Evolutionary conservation across 2,113 vertebrate genomes (phyloP).

Genomic region (Microcebus tavaratra): DNA sequence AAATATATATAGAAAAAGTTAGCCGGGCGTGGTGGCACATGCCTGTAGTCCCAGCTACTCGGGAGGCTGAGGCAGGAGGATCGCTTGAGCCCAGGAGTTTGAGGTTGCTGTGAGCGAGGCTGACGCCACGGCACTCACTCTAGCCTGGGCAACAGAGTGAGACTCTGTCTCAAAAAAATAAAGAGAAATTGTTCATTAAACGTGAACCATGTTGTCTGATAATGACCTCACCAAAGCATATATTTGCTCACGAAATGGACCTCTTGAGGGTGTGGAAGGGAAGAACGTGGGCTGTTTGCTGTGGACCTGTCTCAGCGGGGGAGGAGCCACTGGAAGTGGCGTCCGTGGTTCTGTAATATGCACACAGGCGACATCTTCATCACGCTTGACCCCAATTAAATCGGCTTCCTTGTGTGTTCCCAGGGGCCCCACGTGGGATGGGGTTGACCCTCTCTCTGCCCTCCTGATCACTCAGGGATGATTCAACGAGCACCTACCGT

Average conservation of each 20-base stretch:
- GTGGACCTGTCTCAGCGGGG: not conserved
- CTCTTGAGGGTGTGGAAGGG: not conserved
- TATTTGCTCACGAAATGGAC: not conserved
- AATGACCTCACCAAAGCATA: not conserved
- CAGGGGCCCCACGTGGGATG: not conserved
- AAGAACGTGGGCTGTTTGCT: not conserved
- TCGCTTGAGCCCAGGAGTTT: too few species aligned
- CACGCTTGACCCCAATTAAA: not conserved
- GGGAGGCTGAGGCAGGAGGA: too few species aligned
- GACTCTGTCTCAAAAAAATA: too few species aligned
- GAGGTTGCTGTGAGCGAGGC: too few species aligned
- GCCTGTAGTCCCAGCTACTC: too few species aligned
- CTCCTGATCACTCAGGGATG: not conserved
- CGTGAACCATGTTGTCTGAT: not conserved
- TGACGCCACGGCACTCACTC: too few species aligned
- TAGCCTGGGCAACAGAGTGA: too few species aligned
- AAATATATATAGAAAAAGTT: too few species aligned
- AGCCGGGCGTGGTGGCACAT: too few species aligned
- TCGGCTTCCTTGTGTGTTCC: not conserved
- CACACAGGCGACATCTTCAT: not conserved
- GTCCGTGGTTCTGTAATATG: not conserved
- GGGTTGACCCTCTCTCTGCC: not conserved
- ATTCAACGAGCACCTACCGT: slow-evolving; percentile 22
- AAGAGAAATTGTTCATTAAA: not conserved
- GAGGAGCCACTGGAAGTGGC: not conserved